Percentiles rank a stretch among this genome's conserved stretches.
phyloP scores from a whole-genome alignment of 2,113 vertebrate genomes.

The Lonchura striata region DNA sequence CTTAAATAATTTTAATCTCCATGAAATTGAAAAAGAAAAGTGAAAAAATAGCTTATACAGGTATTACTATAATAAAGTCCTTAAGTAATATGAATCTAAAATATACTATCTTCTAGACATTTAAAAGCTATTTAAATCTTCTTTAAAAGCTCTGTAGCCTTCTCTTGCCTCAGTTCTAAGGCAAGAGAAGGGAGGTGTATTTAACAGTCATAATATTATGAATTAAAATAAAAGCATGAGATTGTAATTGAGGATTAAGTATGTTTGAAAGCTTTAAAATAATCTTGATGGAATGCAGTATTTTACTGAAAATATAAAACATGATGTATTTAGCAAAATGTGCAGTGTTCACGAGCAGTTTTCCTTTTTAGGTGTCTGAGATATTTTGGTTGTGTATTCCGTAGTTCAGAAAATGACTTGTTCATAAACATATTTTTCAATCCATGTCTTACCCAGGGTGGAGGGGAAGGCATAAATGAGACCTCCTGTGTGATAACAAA shows the following conservation, averaged over 20 bases:
- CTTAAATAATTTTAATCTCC: background rate
- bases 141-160: background rate
- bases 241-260: background rate
- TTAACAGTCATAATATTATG: background rate
- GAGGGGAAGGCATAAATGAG: background rate
- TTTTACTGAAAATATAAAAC: background rate
- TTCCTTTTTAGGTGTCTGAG: background rate
- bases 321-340: background rate
- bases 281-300: background rate
- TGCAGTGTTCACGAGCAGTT: background rate
- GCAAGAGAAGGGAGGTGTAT: background rate
- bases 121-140: background rate
- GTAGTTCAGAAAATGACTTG: background rate
- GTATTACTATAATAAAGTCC: background rate
- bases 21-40: background rate
- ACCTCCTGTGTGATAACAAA: background rate
- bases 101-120: background rate
- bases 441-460: background rate
- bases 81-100: background rate
- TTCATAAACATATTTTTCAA: background rate
- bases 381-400: background rate
- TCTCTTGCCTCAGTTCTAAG: background rate
- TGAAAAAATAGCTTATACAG: background rate
- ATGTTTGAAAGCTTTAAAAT: slow-evolving; percentile 11
- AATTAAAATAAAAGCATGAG: background rate